Conservation (phyloP, 2,113 vertebrate genomes). For the Clarias batrachus region DNA sequence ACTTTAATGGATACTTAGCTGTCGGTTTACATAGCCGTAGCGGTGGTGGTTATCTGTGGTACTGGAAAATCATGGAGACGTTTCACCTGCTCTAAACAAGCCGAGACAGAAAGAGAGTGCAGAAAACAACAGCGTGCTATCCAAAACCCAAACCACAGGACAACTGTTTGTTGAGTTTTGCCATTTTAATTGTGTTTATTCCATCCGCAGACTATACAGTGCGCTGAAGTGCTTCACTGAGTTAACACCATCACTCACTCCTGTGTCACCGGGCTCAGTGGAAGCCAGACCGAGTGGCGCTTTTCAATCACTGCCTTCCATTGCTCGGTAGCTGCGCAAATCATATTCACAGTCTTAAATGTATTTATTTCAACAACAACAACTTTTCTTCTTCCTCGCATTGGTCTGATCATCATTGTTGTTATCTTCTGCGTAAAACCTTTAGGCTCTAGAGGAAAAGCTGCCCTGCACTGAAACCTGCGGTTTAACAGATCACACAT, state of each 20-base stretch:
- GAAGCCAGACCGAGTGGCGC: constrained; percentile 14
- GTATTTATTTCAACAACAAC: background rate
- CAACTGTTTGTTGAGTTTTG: constrained; percentile 34
- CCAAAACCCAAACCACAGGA: constrained; percentile 31
- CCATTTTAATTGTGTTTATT: constrained; percentile 37
- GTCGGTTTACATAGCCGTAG: constrained; percentile 13
- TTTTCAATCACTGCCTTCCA: background rate
- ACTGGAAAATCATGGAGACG: background rate
- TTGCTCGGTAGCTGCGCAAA: background rate
- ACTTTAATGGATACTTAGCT: background rate
- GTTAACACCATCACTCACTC: constrained; percentile 19
- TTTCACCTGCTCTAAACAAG: constrained; percentile 21
- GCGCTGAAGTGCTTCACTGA: constrained; percentile 24
- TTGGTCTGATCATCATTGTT: background rate
- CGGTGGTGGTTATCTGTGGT: background rate
- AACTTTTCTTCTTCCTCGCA: background rate
- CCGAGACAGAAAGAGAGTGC: background rate
- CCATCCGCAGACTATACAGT: constrained; percentile 35
- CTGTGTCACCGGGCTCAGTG: constrained; percentile 1
- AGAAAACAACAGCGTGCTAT: constrained; percentile 23
- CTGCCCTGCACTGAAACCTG: constrained; percentile 57
- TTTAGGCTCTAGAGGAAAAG: constrained; percentile 34
- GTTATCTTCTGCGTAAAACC: background rate
- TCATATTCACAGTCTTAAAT: background rate
- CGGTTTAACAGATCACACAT: constrained; percentile 68